phyloP scores from a whole-genome alignment of 2,888 invertebrate genomes.

The Trimorus sp. region DNA sequence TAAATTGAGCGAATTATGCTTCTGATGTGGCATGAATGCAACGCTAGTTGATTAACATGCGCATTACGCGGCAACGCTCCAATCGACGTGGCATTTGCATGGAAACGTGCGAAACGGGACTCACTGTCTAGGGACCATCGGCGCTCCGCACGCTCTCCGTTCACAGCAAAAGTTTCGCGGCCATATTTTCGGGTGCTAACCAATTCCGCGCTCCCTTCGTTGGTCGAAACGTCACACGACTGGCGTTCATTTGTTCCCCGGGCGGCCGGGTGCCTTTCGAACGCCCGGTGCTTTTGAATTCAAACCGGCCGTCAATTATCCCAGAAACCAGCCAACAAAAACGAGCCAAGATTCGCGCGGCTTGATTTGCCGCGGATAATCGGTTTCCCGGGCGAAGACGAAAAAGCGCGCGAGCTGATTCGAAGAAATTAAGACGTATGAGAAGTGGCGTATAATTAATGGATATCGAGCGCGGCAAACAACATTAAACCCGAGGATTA shows the following conservation, averaged over 20 bases:
- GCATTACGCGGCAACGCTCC: conserved; percentile 74
- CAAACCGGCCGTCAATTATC: no score
- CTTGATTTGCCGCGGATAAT: conserved; percentile 54
- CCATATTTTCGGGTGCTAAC: no score
- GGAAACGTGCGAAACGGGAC: conserved; percentile 73
- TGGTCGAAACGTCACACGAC: no score
- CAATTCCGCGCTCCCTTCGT: not conserved
- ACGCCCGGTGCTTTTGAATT: no score
- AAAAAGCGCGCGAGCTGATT: conserved; percentile 63
- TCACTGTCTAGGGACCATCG: conserved; percentile 51
- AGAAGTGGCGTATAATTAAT: conserved; percentile 70
- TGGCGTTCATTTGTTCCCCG: no score
- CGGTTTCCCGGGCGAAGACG: conserved; percentile 54
- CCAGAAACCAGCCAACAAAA: no score
- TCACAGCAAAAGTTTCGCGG: not conserved
- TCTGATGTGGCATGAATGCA: conserved; percentile 72
- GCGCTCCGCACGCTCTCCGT: conserved; percentile 46
- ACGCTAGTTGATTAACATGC: conserved; percentile 78
- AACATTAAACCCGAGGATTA: conserved; percentile 71
- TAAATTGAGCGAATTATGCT: conserved; percentile 80
- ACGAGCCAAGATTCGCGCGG: conserved; percentile 1
- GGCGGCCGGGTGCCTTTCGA: no score
- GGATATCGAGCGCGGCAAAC: conserved; percentile 70
- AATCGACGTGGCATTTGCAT: conserved; percentile 76
- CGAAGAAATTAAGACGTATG: conserved; percentile 63